Evolutionary conservation across 2,888 invertebrate genomes (phyloP).

Genomic region (Caenorhabditis drosophilae): DNA sequence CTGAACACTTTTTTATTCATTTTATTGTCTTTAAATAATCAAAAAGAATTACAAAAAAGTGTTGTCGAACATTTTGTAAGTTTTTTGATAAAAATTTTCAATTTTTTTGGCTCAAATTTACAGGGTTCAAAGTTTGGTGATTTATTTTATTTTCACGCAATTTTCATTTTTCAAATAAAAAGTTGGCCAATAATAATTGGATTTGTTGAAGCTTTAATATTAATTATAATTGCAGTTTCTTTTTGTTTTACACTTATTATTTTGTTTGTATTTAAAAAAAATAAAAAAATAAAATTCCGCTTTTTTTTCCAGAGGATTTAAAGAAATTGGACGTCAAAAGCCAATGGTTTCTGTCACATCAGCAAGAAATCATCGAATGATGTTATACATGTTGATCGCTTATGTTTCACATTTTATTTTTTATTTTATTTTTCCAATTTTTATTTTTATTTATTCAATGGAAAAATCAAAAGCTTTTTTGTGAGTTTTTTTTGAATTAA

Average conservation of each 20-base stretch:
- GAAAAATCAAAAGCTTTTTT: constrained; percentile 15
- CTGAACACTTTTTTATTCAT: constrained; percentile 12
- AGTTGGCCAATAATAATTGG: constrained; percentile 13
- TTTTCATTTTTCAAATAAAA: constrained; percentile 19
- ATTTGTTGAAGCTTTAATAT: constrained; percentile 11
- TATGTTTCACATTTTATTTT: constrained; percentile 24
- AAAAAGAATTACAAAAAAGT: constrained; percentile 5
- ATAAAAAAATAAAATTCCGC: not conserved
- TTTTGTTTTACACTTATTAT: constrained; percentile 13
- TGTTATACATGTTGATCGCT: constrained; percentile 26
- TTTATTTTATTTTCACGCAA: no score
- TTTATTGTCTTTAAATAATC: constrained; percentile 4
- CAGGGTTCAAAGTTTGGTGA: no score
- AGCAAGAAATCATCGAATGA: constrained; percentile 28
- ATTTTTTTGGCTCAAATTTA: no score
- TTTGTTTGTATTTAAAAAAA: constrained; percentile 13
- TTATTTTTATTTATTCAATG: constrained; percentile 11
- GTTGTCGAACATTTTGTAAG: constrained; percentile 6
- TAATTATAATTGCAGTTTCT: constrained; percentile 8
- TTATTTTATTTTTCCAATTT: constrained; percentile 21
- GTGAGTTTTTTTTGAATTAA: constrained; percentile 11
- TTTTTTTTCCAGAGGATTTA: constrained; percentile 13
- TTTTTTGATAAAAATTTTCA: no score
- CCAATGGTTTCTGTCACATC: not conserved
- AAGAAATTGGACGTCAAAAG: constrained; percentile 14